phyloP scores from a whole-genome alignment of 1,140 invertebrate species.

The Lutraria rhynchaena region DNA sequence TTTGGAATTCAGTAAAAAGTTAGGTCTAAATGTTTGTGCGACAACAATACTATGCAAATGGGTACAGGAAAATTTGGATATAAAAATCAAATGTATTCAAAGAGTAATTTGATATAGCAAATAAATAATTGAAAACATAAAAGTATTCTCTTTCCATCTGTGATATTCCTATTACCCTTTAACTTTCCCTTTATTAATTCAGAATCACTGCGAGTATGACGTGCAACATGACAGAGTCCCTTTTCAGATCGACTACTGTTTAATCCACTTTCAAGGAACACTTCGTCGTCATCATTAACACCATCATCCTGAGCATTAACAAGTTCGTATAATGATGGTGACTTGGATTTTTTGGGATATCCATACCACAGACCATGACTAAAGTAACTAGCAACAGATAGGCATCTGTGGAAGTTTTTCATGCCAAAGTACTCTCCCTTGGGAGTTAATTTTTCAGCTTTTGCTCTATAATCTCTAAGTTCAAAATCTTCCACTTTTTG shows the following conservation, averaged over 20 bases:
- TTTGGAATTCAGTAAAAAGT: no score
- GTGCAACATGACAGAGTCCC: background rate
- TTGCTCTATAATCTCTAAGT: constrained; percentile 52
- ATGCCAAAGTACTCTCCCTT: constrained; percentile 57
- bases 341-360: constrained; percentile 18
- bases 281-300: constrained; percentile 15
- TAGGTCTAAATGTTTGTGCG: no score
- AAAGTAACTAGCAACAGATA: constrained; percentile 48
- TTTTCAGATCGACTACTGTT: constrained; percentile 41
- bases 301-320: constrained; percentile 13
- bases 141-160: no score
- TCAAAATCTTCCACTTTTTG: constrained; percentile 39
- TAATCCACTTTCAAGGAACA: constrained; percentile 34
- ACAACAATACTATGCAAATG: no score
- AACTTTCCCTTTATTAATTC: background rate
- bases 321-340: constrained; percentile 37
- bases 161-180: background rate
- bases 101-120: no score
- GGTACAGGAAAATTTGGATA: no score
- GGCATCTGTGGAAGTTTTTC: constrained; percentile 40
- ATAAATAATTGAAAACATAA: no score
- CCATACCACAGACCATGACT: constrained; percentile 24
- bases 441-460: constrained; percentile 53
- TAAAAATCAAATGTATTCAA: no score
- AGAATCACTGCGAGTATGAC: constrained; percentile 20